phyloP scores from a whole-genome alignment of 2,113 vertebrate genomes.

The Apteryx owenii region DNA sequence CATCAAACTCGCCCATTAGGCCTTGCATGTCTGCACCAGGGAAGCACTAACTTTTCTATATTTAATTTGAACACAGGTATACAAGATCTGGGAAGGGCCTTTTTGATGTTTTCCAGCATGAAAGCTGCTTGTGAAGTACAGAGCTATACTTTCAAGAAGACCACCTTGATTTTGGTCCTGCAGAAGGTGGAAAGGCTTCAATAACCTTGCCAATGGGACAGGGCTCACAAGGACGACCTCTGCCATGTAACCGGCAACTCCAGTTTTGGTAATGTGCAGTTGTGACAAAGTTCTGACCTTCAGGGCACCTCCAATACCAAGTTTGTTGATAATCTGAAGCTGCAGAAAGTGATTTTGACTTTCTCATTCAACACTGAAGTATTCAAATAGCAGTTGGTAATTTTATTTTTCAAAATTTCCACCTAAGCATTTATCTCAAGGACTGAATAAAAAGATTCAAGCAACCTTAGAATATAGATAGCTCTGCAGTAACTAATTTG shows the following conservation, averaged over 20 bases:
- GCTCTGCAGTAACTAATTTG: slow-evolving; percentile 59
- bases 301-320: not conserved
- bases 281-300: not conserved
- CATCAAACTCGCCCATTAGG: not conserved
- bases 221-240: not conserved
- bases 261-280: not conserved
- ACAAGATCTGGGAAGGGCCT: not conserved
- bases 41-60: not conserved
- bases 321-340: not conserved
- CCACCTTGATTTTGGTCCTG: not conserved
- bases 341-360: not conserved
- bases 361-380: slow-evolving; percentile 33
- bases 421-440: slow-evolving; percentile 40
- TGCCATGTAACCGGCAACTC: not conserved
- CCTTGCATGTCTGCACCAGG: not conserved
- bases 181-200: not conserved
- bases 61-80: not conserved
- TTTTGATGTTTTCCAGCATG: not conserved
- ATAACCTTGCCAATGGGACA: not conserved
- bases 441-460: slow-evolving; percentile 13
- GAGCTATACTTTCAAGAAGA: not conserved
- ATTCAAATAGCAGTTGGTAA: not conserved
- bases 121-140: not conserved
- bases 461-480: slow-evolving; percentile 50
- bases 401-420: slow-evolving; percentile 42